These are phyloP conservation scores for Anthrax anthrax DNA, from an alignment of 2,888 invertebrate genomes.

Conservation along the genomic window DNA sequence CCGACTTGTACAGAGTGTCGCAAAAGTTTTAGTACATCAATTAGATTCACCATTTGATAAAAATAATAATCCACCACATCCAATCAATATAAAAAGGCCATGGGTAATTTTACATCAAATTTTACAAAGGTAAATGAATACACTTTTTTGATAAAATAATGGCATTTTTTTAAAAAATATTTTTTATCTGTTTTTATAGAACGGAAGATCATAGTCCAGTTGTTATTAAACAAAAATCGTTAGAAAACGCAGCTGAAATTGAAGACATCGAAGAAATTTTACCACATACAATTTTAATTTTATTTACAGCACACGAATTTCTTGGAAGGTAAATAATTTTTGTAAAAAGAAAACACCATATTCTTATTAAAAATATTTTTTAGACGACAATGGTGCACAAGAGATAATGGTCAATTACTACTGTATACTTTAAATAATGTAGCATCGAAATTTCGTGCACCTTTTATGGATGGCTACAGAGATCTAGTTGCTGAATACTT, in stretches of 20 bases:
- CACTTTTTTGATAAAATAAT: constrained; percentile 1
- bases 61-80: constrained; percentile 44
- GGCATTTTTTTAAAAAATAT: no score
- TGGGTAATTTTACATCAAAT: constrained; percentile 77
- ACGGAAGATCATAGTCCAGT: constrained; percentile 55
- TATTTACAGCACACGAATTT: constrained; percentile 74
- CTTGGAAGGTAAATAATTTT: constrained; percentile 42
- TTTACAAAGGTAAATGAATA: constrained; percentile 41
- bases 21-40: constrained; percentile 62
- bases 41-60: constrained; percentile 49
- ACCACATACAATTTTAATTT: constrained; percentile 57
- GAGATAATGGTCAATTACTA: constrained; percentile 61
- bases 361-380: no score
- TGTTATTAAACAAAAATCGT: constrained; percentile 24
- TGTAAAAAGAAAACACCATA: no score
- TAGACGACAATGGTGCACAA: constrained; percentile 63
- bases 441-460: constrained; percentile 51
- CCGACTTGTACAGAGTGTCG: constrained; percentile 57
- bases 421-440: constrained; percentile 63
- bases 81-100: constrained; percentile 56
- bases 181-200: constrained; percentile 22
- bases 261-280: constrained; percentile 42
- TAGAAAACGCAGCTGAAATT: constrained; percentile 21
- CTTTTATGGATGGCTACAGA: constrained; percentile 45
- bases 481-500: constrained; percentile 61